These are phyloP conservation scores for Phaedon cochleariae DNA, from an alignment of 2,888 invertebrate genomes.

Conservation along the genomic window DNA sequence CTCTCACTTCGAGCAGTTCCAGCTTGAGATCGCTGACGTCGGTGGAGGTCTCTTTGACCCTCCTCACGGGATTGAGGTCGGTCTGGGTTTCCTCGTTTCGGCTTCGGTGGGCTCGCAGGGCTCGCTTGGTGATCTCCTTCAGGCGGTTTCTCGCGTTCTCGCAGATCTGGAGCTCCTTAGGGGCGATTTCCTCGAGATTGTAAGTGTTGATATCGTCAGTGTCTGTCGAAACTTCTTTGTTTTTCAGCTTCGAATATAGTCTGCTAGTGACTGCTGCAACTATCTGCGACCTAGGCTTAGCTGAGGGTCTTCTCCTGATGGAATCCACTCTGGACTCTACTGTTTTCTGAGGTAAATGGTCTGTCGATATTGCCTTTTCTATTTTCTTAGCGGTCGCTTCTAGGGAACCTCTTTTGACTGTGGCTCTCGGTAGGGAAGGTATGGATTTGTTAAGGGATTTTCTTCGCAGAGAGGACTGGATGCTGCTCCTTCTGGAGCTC, in stretches of 20 bases:
- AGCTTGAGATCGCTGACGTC: slow-evolving; percentile 67
- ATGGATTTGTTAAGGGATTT: slow-evolving; percentile 48
- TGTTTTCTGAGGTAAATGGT: slow-evolving; percentile 42
- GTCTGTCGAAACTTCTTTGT: slow-evolving; percentile 61
- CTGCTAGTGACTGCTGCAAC: slow-evolving; percentile 76
- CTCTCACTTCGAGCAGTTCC: slow-evolving; percentile 58
- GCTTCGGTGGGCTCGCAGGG: slow-evolving; percentile 64
- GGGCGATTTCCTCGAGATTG: slow-evolving; percentile 29
- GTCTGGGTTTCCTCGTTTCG: slow-evolving; percentile 70
- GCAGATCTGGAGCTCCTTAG: slow-evolving; percentile 66
- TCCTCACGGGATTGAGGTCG: slow-evolving; percentile 60
- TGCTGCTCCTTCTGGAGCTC: slow-evolving; percentile 26
- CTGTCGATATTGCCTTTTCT: slow-evolving; percentile 48
- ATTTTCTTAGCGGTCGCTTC: slow-evolving; percentile 29
- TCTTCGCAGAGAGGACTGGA: slow-evolving; percentile 44
- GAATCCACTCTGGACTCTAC: slow-evolving; percentile 52
- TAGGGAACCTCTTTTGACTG: slow-evolving; percentile 31
- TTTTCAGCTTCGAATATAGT: slow-evolving; percentile 70
- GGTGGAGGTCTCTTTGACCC: slow-evolving; percentile 68
- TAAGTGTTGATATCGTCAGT: slow-evolving; percentile 49
- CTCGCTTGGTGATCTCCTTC: slow-evolving; percentile 69
- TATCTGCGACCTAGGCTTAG: slow-evolving; percentile 71
- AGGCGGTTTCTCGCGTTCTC: slow-evolving; percentile 68
- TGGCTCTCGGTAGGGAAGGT: slow-evolving; percentile 24
- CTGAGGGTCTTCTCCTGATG: slow-evolving; percentile 48